Evolutionary conservation across 2,113 vertebrate genomes (phyloP), one percentile per base, ranked within the genome.

Genomic region (Hylia prasina): DNA sequence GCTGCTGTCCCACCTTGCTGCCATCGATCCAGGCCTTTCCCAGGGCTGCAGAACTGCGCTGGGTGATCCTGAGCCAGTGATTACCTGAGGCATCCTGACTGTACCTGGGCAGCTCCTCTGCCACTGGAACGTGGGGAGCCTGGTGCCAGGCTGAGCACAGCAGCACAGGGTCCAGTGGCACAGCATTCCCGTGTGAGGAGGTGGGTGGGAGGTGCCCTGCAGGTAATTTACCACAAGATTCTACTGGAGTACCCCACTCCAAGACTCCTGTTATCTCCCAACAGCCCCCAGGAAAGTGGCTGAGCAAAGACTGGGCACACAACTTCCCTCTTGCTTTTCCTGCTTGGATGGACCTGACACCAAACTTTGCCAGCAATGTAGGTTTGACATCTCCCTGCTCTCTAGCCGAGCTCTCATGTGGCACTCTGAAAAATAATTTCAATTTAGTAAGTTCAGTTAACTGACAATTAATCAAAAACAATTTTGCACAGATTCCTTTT

Each of bases 391-490:
- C 66, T 48, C 50, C 58, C n/a, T 78, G 42, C 25, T 78, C 54
- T 73, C 66, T 33, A 17, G n/a, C 10, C 2, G 3, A 10, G 3
- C 20, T 64, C 48, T 95, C 73, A 42, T 3, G 1, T 42, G 39
- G 63, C 28, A 53, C 71, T 51, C 8, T 63, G 40, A 88, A 82
- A 95, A 95, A 82, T 88, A 37, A 92, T 90, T 89, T 73, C 50
- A 27, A n/a, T 81, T 88, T 77, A 93, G 61, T 70, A 70, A 89
- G 42, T 88, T 94, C n/a, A 11, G n/a, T 66, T 87, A 87, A 68
- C 72, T 80, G 68, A 81, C 72, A 87, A 92, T 95, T 86, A 94
- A 95, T 94, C 10, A 3, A 93, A 94, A 96, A 5, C 53, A 90
- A 77, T 92, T 90, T 69, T 79, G 40, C 40, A 28, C 40, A 63